phyloP scores from a whole-genome alignment of 2,888 invertebrate genomes.

The Cataglyphis albicans region DNA sequence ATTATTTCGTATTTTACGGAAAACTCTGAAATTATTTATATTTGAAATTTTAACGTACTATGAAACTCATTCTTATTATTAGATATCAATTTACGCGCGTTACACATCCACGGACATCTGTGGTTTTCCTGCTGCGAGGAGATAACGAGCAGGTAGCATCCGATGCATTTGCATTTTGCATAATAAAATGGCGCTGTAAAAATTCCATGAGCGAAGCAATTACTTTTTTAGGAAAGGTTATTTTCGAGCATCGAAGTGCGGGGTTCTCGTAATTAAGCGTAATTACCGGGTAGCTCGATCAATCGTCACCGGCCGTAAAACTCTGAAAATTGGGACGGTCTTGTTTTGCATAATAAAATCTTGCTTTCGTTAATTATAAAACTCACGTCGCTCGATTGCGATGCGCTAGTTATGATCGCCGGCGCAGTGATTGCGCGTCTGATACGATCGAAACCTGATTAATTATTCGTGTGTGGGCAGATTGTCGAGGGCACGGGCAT shows the following conservation, averaged over 20 bases:
- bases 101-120: slow-evolving; percentile 11
- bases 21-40: slow-evolving; percentile 4
- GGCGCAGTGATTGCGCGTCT: slow-evolving; percentile 51
- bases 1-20: background rate
- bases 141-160: slow-evolving; percentile 22
- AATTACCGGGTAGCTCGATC: slow-evolving; percentile 70
- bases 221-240: slow-evolving; percentile 60
- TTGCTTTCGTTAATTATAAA: slow-evolving; percentile 50
- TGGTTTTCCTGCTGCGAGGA: slow-evolving; percentile 1
- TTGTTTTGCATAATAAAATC: slow-evolving; percentile 68
- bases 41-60: background rate
- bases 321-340: slow-evolving; percentile 66
- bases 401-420: slow-evolving; percentile 56
- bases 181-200: slow-evolving; percentile 59
- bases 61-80: slow-evolving; percentile 18
- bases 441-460: slow-evolving; percentile 63
- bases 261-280: slow-evolving; percentile 68
- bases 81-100: background rate
- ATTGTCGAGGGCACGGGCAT: slow-evolving; percentile 50
- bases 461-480: slow-evolving; percentile 59
- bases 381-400: slow-evolving; percentile 27
- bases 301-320: slow-evolving; percentile 62
- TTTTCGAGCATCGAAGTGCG: slow-evolving; percentile 47
- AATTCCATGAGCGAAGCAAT: slow-evolving; percentile 60
- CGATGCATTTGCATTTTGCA: slow-evolving; percentile 44